Evolutionary conservation across 2,113 vertebrate species (phyloP).

Genomic region (Papio anubis): DNA sequence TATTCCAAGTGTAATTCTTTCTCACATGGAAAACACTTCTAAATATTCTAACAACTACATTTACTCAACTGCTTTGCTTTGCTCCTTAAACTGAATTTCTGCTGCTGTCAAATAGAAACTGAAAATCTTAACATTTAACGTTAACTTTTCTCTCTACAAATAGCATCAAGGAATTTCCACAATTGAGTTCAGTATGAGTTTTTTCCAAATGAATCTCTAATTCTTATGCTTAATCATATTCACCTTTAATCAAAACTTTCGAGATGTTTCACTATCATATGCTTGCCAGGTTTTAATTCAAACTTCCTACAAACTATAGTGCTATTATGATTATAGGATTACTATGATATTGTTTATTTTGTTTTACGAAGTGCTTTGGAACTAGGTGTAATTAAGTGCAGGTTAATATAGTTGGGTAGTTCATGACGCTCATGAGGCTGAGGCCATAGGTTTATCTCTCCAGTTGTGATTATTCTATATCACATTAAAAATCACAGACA

Average conservation of each 20-base stretch:
- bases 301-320: background rate
- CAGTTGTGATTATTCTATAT: background rate
- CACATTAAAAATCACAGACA: background rate
- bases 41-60: background rate
- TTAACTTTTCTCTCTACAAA: slow-evolving; percentile 16
- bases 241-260: background rate
- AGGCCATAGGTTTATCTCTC: background rate
- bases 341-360: background rate
- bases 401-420: background rate
- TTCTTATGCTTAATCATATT: background rate
- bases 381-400: background rate
- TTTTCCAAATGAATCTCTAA: background rate
- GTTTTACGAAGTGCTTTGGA: background rate
- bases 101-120: background rate
- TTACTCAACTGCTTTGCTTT: background rate
- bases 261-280: background rate
- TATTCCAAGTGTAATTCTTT: background rate
- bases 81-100: background rate
- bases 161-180: background rate
- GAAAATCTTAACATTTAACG: background rate
- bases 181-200: background rate
- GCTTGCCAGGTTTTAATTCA: background rate
- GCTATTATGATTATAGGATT: background rate
- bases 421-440: background rate
- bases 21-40: background rate